Conservation (phyloP, 2,113 vertebrate genomes). For the Sarotherodon lohbergeri region DNA sequence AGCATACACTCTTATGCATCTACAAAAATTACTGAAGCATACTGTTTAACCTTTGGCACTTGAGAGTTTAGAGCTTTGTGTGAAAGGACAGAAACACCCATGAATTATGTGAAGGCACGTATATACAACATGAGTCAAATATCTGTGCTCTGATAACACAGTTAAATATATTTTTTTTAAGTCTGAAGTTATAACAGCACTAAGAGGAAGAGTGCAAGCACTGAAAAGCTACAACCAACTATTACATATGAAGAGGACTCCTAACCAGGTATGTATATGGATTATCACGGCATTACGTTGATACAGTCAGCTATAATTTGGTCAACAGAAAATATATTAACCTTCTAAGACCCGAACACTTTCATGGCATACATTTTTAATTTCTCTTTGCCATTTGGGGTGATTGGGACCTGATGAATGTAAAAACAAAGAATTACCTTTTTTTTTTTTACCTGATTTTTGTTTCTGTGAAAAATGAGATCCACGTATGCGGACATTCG, state of each 20-base stretch:
- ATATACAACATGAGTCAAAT: slow-evolving; percentile 44
- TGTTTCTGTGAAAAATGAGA: neutral
- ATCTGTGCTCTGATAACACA: slow-evolving; percentile 42
- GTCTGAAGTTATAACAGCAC: neutral
- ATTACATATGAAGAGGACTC: neutral
- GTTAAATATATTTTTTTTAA: neutral
- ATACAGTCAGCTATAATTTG: neutral
- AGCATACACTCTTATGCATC: neutral
- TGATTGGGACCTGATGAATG: neutral
- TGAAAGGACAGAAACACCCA: slow-evolving; percentile 47
- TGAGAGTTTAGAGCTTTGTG: slow-evolving; percentile 54
- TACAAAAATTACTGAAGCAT: slow-evolving; percentile 17
- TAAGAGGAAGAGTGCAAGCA: neutral
- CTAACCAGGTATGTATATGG: neutral
- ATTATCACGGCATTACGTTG: neutral
- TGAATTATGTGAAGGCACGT: slow-evolving; percentile 33
- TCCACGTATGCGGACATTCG: neutral
- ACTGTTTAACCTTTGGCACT: slow-evolving; percentile 41
- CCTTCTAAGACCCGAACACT: neutral
- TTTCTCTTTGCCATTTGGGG: neutral
- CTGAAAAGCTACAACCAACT: neutral
- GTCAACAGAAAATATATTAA: neutral
- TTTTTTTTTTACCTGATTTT: neutral
- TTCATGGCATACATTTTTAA: neutral
- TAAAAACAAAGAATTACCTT: neutral